Conservation (phyloP, 2,113 vertebrate genomes). For the Microtus richardsoni region DNA sequence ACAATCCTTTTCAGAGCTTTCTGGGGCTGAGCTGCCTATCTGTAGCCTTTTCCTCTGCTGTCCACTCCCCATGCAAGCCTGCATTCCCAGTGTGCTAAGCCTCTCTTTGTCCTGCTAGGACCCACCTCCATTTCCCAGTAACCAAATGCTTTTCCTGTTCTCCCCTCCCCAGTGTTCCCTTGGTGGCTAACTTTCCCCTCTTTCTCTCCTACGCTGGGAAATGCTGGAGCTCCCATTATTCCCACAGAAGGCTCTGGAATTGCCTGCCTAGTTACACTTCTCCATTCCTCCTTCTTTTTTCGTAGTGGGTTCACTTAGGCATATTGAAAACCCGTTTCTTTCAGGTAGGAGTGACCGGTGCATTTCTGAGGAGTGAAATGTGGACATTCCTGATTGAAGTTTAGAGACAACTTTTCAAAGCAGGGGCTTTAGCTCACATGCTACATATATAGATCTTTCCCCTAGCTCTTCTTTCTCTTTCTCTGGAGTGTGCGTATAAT, state of each 20-base stretch:
- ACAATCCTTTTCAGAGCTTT: background rate
- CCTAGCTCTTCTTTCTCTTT: background rate
- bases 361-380: background rate
- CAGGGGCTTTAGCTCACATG: background rate
- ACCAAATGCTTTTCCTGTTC: background rate
- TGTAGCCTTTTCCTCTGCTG: background rate
- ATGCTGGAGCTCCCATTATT: background rate
- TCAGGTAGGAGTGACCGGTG: background rate
- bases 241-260: background rate
- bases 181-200: background rate
- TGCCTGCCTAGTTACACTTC: background rate
- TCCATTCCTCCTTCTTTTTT: background rate
- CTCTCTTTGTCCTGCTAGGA: background rate
- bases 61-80: fast-evolving
- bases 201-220: background rate
- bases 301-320: too few species aligned
- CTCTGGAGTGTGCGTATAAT: background rate
- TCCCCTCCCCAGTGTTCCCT: background rate
- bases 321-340: background rate
- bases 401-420: background rate
- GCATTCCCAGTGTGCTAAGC: background rate
- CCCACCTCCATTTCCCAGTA: background rate
- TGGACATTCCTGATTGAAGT: background rate
- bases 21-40: background rate
- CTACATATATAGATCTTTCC: background rate